phyloP scores from a whole-genome alignment of 2,888 invertebrate species.

The Cantharis nigra region DNA sequence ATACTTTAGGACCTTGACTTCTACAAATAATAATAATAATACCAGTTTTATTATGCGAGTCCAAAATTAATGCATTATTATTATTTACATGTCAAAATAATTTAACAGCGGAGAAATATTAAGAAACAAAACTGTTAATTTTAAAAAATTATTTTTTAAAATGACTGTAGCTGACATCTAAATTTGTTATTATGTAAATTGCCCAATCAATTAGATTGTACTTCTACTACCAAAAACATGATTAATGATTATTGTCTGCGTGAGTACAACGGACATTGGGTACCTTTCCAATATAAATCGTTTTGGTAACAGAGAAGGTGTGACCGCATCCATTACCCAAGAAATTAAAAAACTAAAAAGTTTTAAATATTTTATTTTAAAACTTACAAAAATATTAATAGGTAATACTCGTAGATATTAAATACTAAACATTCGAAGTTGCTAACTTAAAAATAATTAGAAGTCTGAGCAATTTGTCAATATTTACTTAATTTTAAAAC shows the following conservation, averaged over 20 bases:
- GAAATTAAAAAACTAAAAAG: background rate
- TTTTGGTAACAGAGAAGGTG: background rate
- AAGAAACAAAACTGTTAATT: background rate
- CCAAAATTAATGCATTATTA: background rate
- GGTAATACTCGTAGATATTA: constrained; percentile 4
- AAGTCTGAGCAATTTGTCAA: constrained; percentile 25
- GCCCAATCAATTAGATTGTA: background rate
- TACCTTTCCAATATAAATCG: background rate
- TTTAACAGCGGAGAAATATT: background rate
- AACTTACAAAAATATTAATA: constrained; percentile 24
- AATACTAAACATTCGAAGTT: constrained; percentile 13
- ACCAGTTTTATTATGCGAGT: background rate
- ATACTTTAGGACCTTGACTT: background rate
- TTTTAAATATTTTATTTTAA: constrained; percentile 27
- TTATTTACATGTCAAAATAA: background rate
- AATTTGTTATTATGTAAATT: background rate
- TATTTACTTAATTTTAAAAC: constrained; percentile 8
- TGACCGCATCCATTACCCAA: background rate
- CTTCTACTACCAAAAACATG: background rate
- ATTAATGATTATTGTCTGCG: background rate
- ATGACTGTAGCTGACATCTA: background rate
- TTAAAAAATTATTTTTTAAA: background rate
- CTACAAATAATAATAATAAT: background rate
- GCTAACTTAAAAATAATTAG: constrained; percentile 16
- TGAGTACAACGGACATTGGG: background rate